Evolutionary conservation across 2,797 vertebrate species (phyloP).

Genomic region (Rhyacichthys aspro): DNA sequence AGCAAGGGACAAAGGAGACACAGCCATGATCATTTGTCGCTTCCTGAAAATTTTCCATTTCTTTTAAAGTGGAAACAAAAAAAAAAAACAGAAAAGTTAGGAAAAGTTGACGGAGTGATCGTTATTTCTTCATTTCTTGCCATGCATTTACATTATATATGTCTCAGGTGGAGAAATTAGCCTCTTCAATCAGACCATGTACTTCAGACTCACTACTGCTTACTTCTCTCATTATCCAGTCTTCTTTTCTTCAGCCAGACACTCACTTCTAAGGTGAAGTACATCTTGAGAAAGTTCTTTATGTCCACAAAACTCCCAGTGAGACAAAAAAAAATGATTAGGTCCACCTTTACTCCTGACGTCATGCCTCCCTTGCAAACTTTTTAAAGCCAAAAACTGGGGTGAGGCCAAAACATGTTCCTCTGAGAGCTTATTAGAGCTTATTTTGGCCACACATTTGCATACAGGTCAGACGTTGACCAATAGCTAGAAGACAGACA

Average conservation of each 20-base stretch:
- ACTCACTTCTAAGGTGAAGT: constrained; percentile 5
- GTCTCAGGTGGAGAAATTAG: constrained; percentile 19
- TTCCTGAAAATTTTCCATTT: constrained; percentile 7
- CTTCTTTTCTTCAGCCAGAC: constrained; percentile 5
- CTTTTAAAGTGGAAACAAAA: constrained; percentile 19
- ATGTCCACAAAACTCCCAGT: constrained; percentile 25
- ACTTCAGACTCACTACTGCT: constrained; percentile 25
- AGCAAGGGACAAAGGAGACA: constrained; percentile 14
- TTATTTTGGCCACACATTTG: constrained; percentile 60
- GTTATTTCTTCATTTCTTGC: constrained; percentile 8
- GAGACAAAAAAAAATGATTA: constrained; percentile 12
- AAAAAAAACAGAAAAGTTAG: constrained; percentile 7
- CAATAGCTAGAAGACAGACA: constrained; percentile 15
- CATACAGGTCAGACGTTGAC: constrained; percentile 60
- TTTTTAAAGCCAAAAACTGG: constrained; percentile 1
- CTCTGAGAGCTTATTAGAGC: constrained; percentile 59
- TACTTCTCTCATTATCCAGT: constrained; percentile 6
- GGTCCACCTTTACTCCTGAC: not conserved
- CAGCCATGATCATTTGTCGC: constrained; percentile 7
- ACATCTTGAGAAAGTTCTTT: not conserved
- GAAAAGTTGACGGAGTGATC: constrained; percentile 17
- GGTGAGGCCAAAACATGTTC: constrained; percentile 34
- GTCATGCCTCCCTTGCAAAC: constrained; percentile 13
- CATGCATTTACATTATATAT: constrained; percentile 26
- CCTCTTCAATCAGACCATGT: constrained; percentile 32